Evolutionary conservation across 1,140 invertebrate genomes (phyloP).

Genomic region (Polypedilum vanderplanki): DNA sequence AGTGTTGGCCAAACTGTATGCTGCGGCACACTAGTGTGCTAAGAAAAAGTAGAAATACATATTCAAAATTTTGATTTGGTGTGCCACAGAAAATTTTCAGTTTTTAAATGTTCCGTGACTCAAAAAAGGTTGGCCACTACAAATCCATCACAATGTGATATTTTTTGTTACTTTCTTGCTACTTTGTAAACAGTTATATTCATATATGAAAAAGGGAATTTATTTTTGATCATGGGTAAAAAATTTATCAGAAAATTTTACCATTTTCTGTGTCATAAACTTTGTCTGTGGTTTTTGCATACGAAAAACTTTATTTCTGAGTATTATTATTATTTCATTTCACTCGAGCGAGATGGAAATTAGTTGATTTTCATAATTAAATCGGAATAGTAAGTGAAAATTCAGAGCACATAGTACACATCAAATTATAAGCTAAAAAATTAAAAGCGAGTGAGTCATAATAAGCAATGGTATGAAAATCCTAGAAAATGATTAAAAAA

Average conservation of each 20-base stretch:
- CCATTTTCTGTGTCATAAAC: conserved; percentile 1
- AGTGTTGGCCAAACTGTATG: too few relatives aligned
- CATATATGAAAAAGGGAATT: background rate
- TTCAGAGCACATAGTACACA: conserved; percentile 4
- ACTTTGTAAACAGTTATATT: background rate
- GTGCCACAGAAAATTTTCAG: too few relatives aligned
- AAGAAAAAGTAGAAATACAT: too few relatives aligned
- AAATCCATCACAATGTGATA: background rate
- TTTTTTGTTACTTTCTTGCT: background rate
- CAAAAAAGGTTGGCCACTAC: too few relatives aligned
- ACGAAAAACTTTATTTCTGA: too few relatives aligned
- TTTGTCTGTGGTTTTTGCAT: conserved; percentile 13
- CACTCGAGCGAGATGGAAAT: background rate
- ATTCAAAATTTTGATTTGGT: too few relatives aligned
- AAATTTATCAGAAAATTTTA: background rate
- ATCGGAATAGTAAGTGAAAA: background rate
- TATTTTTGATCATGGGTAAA: background rate
- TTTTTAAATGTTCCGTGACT: too few relatives aligned
- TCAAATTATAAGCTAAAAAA: background rate
- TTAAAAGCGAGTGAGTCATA: too few relatives aligned
- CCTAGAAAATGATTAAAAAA: background rate
- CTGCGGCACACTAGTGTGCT: too few relatives aligned
- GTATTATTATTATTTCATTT: background rate
- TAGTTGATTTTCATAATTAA: conserved; percentile 26
- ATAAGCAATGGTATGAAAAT: too few relatives aligned